Conservation (phyloP, 1,140 invertebrate species). For the Drosophila equinoxialis region DNA sequence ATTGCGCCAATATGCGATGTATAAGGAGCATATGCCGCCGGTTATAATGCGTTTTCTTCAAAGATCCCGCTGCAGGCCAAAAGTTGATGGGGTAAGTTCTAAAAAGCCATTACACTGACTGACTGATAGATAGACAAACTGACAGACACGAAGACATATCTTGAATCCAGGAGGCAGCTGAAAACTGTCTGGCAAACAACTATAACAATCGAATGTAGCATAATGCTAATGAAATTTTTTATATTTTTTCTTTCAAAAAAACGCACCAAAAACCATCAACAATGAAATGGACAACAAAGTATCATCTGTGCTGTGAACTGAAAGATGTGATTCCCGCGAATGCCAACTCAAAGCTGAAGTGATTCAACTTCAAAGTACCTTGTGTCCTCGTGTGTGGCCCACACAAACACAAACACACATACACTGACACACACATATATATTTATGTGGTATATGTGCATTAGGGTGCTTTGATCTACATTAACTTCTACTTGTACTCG, state of each 20-base stretch:
- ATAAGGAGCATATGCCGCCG: slow-evolving; percentile 73
- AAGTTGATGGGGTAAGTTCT: slow-evolving; percentile 65
- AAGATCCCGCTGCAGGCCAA: slow-evolving; percentile 68
- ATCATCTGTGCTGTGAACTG: slow-evolving; percentile 75
- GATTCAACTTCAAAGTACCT: slow-evolving; percentile 71
- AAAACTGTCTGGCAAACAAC: slow-evolving; percentile 60
- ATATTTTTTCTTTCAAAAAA: slow-evolving; percentile 13
- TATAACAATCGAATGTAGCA: slow-evolving; percentile 53
- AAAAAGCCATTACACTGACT: slow-evolving; percentile 33
- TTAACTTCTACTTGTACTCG: slow-evolving; percentile 27
- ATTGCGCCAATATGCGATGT: slow-evolving; percentile 70
- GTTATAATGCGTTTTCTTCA: slow-evolving; percentile 72
- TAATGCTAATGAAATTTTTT: slow-evolving; percentile 69
- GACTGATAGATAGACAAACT: neutral
- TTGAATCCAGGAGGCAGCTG: slow-evolving; percentile 26
- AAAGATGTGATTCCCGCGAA: slow-evolving; percentile 74
- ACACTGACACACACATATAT: slow-evolving; percentile 10
- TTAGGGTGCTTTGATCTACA: slow-evolving; percentile 66
- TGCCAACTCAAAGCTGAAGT: slow-evolving; percentile 72
- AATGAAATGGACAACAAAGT: slow-evolving; percentile 60
- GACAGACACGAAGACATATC: neutral
- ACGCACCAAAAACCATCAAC: slow-evolving; percentile 42
- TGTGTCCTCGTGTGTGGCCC: slow-evolving; percentile 33
- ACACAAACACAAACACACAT: slow-evolving; percentile 7
- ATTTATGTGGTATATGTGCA: slow-evolving; percentile 29